A percentile compares a stretch with the other conserved stretches of the same genome.
phyloP scores from a whole-genome alignment of 2,797 vertebrate genomes.

The Falco berigora region DNA sequence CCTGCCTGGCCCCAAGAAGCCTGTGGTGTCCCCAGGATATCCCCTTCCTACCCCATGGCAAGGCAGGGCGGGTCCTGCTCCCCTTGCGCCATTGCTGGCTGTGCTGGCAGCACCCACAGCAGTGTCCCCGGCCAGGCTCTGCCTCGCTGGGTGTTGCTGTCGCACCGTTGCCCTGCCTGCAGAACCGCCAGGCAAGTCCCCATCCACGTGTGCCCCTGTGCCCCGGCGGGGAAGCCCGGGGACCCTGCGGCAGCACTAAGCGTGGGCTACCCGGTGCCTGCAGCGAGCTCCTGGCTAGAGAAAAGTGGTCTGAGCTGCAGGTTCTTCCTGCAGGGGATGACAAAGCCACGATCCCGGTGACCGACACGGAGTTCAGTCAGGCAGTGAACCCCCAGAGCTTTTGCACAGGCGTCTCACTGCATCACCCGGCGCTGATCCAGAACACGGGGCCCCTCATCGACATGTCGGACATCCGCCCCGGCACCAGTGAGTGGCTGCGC shows the following conservation, averaged over 20 bases:
- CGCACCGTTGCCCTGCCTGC: not conserved
- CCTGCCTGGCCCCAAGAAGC: fast-evolving
- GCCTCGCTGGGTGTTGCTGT: not conserved
- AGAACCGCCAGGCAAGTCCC: not conserved
- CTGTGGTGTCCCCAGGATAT: not conserved
- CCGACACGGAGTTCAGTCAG: constrained; percentile 95
- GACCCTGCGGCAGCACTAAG: fast-evolving
- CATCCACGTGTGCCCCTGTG: fast-evolving
- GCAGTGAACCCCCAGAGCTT: constrained; percentile 98
- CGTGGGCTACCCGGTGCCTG: not conserved
- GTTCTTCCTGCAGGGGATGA: constrained; percentile 82
- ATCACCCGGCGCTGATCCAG: constrained; percentile 96
- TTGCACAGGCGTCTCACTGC: constrained; percentile 94
- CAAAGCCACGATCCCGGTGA: constrained; percentile 95
- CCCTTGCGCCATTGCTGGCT: not conserved
- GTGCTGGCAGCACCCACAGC: not conserved
- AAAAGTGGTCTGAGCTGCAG: not conserved
- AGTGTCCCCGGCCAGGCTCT: fast-evolving
- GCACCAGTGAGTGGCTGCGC: constrained; percentile 84
- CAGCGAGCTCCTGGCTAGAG: fast-evolving
- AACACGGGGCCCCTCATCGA: constrained; percentile 97
- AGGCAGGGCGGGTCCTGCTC: not conserved
- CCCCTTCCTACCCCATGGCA: not conserved
- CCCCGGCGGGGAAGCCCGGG: fast-evolving
- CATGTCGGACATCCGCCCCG: constrained; percentile 98